Conservation (phyloP, 2,888 invertebrate species). For the Spilarctia lutea region DNA sequence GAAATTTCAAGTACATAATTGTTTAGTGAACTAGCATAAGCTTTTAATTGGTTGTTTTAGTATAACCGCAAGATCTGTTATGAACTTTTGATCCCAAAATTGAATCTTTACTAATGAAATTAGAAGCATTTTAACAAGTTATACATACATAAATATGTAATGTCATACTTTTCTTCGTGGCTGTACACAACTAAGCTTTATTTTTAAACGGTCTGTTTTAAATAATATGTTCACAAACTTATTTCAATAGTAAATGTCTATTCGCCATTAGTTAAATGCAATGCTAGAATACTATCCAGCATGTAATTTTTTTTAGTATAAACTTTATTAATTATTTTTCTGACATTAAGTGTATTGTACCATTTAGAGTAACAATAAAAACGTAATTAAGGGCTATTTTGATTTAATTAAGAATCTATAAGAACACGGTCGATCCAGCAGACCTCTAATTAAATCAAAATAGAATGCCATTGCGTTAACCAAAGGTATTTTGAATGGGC, state of each 20-base stretch:
- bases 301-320: background rate
- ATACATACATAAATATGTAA: too few species aligned
- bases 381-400: background rate
- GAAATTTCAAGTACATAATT: too few species aligned
- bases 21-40: too few species aligned
- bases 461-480: constrained; percentile 6
- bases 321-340: background rate
- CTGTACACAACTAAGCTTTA: too few species aligned
- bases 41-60: too few species aligned
- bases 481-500: constrained; percentile 7
- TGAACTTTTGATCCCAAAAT: too few species aligned
- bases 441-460: constrained; percentile 5
- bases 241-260: background rate
- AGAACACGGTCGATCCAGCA: background rate
- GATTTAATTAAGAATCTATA: background rate
- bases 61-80: too few species aligned
- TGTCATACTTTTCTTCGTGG: too few species aligned
- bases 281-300: background rate
- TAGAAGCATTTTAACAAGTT: too few species aligned
- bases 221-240: background rate
- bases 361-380: background rate
- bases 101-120: too few species aligned
- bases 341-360: background rate
- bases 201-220: too few species aligned
- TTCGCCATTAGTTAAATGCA: background rate